Evolutionary conservation across 2,113 vertebrate species (phyloP).

Genomic region (Rhodinocichla rosea): DNA sequence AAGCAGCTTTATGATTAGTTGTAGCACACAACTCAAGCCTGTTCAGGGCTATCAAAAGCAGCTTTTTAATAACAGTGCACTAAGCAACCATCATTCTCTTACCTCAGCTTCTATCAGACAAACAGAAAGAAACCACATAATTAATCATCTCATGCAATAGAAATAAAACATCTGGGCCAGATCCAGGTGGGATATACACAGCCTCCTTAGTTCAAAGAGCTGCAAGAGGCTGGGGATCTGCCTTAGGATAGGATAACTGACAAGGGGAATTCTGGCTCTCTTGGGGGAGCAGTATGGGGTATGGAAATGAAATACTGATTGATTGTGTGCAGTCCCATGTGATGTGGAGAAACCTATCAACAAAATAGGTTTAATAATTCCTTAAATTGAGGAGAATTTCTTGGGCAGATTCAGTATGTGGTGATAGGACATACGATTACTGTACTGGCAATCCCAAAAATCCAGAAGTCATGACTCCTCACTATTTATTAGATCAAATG

Average conservation of each 20-base stretch:
- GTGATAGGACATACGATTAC: neutral
- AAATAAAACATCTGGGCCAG: constrained; percentile 38
- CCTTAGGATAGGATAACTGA: neutral
- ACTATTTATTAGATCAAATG: neutral
- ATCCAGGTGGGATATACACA: constrained; percentile 17
- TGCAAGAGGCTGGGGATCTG: neutral
- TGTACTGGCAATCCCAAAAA: neutral
- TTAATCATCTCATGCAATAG: constrained; percentile 59
- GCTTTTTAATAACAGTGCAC: constrained; percentile 72
- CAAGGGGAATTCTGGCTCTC: neutral
- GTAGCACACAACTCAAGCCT: constrained; percentile 66
- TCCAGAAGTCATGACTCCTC: neutral
- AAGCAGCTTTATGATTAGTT: constrained; percentile 77
- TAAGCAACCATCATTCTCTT: constrained; percentile 61
- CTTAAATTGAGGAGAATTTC: neutral
- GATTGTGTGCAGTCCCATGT: neutral
- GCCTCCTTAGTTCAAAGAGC: neutral
- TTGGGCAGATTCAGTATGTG: neutral
- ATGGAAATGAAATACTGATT: neutral
- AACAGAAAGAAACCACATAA: constrained; percentile 69
- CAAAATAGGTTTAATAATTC: neutral
- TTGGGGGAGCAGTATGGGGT: neutral
- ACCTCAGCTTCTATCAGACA: constrained; percentile 64
- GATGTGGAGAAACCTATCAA: neutral
- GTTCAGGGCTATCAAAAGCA: constrained; percentile 72